A percentile compares a stretch with the other conserved stretches of the same genome.
phyloP scores from a whole-genome alignment of 2,888 invertebrate species.

The Autographa pulchrina region DNA sequence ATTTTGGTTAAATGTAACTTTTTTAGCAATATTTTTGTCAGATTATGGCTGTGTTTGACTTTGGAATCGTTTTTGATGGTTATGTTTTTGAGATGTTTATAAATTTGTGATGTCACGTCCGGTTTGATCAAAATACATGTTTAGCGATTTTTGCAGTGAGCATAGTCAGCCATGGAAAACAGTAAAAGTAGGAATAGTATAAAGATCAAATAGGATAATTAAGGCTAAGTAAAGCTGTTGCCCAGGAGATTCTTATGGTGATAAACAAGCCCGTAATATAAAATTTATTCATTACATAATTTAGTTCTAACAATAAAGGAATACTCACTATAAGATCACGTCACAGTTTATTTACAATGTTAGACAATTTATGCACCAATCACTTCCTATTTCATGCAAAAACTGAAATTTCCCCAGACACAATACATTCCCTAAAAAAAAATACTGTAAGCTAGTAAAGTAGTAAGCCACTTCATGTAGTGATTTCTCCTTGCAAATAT shows the following conservation, averaged over 20 bases:
- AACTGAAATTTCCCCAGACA: too few species aligned
- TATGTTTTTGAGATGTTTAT: background rate
- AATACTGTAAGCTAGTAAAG: too few species aligned
- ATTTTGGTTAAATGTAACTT: conserved; percentile 41
- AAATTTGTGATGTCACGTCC: background rate
- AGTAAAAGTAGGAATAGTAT: background rate
- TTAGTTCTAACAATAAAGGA: too few species aligned
- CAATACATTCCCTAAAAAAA: too few species aligned
- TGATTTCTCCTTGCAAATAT: background rate
- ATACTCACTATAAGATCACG: too few species aligned
- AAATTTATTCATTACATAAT: too few species aligned
- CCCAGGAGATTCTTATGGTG: too few species aligned
- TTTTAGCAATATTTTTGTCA: conserved; percentile 31
- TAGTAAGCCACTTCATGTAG: background rate
- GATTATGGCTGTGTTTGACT: conserved; percentile 36
- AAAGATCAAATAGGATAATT: background rate
- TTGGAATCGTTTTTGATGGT: conserved; percentile 22
- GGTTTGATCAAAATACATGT: background rate
- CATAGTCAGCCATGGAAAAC: background rate
- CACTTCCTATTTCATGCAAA: too few species aligned
- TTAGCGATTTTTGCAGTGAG: background rate
- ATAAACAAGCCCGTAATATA: too few species aligned
- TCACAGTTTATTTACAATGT: too few species aligned
- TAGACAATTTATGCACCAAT: too few species aligned
- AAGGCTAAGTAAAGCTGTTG: too few species aligned